Percentiles rank a stretch among this genome's conserved stretches.
These are phyloP conservation scores for Hirtodrosophila trivittata DNA, from an alignment of 2,888 invertebrate genomes.

Conservation along the genomic window DNA sequence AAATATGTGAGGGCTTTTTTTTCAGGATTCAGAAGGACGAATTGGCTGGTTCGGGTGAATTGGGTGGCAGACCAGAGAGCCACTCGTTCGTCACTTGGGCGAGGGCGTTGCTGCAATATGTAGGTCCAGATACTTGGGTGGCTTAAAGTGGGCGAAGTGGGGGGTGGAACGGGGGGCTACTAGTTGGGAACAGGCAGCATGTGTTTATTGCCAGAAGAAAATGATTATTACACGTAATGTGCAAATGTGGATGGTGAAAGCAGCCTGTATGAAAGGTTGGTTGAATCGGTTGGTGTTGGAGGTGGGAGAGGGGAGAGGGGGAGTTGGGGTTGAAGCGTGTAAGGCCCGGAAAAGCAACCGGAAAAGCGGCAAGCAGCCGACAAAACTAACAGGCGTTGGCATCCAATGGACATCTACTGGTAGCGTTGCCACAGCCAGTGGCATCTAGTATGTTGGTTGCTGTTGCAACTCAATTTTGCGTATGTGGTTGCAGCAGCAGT, in stretches of 20 bases:
- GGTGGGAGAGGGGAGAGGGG: neutral
- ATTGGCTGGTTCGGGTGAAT: constrained; percentile 8
- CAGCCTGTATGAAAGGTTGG: neutral
- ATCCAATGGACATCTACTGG: constrained; percentile 40
- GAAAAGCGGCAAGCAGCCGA: constrained; percentile 65
- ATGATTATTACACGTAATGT: constrained; percentile 77
- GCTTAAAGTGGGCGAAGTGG: neutral
- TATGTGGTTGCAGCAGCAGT: constrained; percentile 40
- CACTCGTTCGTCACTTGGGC: constrained; percentile 18
- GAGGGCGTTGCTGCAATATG: constrained; percentile 26
- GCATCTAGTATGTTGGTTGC: constrained; percentile 10
- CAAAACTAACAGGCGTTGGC: constrained; percentile 61
- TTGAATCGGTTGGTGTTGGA: neutral
- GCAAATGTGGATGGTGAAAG: constrained; percentile 38
- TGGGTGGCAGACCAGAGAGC: constrained; percentile 4
- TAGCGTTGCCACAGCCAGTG: constrained; percentile 18
- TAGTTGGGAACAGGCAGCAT: constrained; percentile 63
- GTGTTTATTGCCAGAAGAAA: constrained; percentile 76
- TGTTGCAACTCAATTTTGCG: constrained; percentile 42
- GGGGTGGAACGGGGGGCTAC: constrained; percentile 4
- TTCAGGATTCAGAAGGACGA: constrained; percentile 1
- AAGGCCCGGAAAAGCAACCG: constrained; percentile 67
- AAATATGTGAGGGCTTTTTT: constrained; percentile 28
- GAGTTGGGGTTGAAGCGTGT: constrained; percentile 22
- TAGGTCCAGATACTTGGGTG: constrained; percentile 24